Evolutionary conservation across 2,888 invertebrate genomes (phyloP).

Genomic region (Drosophila kambysellisi): DNA sequence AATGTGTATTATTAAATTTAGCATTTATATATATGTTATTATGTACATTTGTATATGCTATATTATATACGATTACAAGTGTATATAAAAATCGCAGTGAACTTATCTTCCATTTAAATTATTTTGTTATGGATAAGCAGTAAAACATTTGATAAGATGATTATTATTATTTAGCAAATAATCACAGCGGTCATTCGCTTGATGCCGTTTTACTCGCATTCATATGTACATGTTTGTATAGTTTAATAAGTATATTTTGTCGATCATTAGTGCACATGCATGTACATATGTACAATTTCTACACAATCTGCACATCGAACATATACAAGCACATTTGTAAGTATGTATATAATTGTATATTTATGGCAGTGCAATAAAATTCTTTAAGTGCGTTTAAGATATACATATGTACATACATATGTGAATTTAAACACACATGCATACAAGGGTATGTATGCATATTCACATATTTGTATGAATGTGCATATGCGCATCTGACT

Average conservation of each 20-base stretch:
- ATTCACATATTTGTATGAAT: constrained; percentile 5
- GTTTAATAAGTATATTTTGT: neutral
- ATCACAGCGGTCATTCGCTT: constrained; percentile 9
- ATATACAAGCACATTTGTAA: neutral
- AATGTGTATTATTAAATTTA: neutral
- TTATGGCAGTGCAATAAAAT: neutral
- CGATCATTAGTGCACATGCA: neutral
- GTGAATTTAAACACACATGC: neutral
- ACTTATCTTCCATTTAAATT: neutral
- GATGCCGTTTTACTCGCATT: neutral
- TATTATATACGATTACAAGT: neutral
- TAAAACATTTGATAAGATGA: constrained; percentile 3
- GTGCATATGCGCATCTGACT: constrained; percentile 61
- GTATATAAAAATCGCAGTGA: neutral
- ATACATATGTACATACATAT: no score
- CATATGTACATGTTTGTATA: neutral
- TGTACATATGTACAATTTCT: neutral
- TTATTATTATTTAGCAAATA: constrained; percentile 31
- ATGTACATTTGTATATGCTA: neutral
- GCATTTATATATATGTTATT: neutral
- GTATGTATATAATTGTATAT: neutral
- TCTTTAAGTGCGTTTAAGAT: constrained; percentile 7
- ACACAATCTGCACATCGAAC: neutral
- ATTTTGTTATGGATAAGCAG: constrained; percentile 2
- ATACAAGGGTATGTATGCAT: neutral